Base-by-base conservation (phyloP, 2,888 invertebrate genomes). In the Caradrina clavipalpis region DNA sequence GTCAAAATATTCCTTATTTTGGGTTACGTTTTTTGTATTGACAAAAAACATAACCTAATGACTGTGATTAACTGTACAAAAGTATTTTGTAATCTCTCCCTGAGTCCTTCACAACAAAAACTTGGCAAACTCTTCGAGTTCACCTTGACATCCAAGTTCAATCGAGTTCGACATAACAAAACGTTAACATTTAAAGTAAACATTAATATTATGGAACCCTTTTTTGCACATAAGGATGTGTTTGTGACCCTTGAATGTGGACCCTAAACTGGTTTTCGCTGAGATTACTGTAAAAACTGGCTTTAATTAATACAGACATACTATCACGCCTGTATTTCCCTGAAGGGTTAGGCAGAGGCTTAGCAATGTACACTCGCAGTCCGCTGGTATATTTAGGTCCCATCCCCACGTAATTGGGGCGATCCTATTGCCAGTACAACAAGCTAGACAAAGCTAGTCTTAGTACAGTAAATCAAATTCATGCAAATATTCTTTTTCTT, bases 81-180 rank as follows among this genome's bases (percentile, higher is more conserved):
- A 45, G 22, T 13, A 11, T 55, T 45, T 51, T 62, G 31, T 60
- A 21, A 47, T 35, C 17, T 21, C 21, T 26, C 8, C 21, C 21
- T 19, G 26, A 22, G 13, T 17, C 26, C 57, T 26, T 64, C 47
- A 13, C 5, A 13, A 10, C 35, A 47, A 51, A 58, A 57, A 42
- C 15, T 51, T 11, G 21, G 19, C 11, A 0, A 7, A 22, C 22
- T 39, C 39, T 13, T 19, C 10, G 26, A 39, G 51, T 50, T 73
- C 69, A 78, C 82, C 79, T 79, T 79, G 63, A 39, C 45, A 51
- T 7, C 26, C 3, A 47, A 64, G 64, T 73, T 81, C 74, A 77
- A 22, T 3, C 1, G 47, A 67, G 51, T 62, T 79, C 69, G 45
- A 42, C 11, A 50, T 59, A 73, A 66, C 58, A 69, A 31, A 56